Conservation (phyloP, 2,797 vertebrate species). For the Phalloptychus januarius region DNA sequence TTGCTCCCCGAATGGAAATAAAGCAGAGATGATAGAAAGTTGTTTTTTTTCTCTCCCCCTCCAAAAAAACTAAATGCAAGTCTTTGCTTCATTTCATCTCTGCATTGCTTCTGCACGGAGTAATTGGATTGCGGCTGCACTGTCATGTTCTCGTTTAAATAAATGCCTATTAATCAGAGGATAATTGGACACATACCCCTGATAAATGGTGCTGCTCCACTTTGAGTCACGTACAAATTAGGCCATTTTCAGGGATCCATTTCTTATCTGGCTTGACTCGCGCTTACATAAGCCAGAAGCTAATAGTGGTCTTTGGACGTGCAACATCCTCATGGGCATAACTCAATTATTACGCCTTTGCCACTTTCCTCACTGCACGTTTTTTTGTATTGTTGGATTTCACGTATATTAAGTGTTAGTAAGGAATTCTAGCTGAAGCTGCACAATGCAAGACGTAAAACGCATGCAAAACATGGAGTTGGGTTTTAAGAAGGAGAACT, state of each 20-base stretch:
- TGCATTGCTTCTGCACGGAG: slow-evolving; percentile 47
- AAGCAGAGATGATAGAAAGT: slow-evolving; percentile 29
- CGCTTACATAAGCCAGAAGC: slow-evolving; percentile 59
- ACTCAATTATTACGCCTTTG: slow-evolving; percentile 23
- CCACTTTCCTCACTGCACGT: slow-evolving; percentile 18
- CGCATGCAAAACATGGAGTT: neutral
- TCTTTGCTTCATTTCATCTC: slow-evolving; percentile 58
- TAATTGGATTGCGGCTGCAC: slow-evolving; percentile 76
- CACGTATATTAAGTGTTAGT: neutral
- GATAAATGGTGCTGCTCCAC: slow-evolving; percentile 76
- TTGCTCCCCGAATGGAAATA: slow-evolving; percentile 44
- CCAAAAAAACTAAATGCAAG: slow-evolving; percentile 49
- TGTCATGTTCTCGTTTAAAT: slow-evolving; percentile 64
- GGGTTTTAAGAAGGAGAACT: neutral
- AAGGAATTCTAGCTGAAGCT: slow-evolving; percentile 6
- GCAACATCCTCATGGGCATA: slow-evolving; percentile 15
- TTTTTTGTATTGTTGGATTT: slow-evolving; percentile 14
- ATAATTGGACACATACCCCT: slow-evolving; percentile 79
- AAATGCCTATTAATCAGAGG: slow-evolving; percentile 78
- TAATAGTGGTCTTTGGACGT: slow-evolving; percentile 39
- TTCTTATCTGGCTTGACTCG: slow-evolving; percentile 71
- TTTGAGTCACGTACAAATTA: slow-evolving; percentile 78
- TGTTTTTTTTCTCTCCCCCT: neutral
- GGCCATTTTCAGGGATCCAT: slow-evolving; percentile 71
- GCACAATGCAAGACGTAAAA: neutral